Conservation (phyloP, 2,113 vertebrate species). For the Callocephalon fimbriatum region DNA sequence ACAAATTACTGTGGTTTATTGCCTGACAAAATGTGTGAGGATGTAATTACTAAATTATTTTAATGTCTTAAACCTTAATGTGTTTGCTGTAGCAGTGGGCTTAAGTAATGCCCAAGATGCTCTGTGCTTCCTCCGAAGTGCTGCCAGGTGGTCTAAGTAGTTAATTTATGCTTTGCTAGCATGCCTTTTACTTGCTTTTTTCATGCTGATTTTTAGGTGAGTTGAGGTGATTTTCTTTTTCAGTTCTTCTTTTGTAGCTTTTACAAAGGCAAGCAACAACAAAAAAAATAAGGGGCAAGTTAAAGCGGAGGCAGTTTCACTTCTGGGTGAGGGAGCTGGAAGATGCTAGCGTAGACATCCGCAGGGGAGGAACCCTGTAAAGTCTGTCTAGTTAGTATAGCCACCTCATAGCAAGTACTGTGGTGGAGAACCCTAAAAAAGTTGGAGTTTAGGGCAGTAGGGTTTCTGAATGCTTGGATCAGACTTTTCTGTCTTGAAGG, state of each 20-base stretch:
- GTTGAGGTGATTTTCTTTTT: not conserved
- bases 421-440: not conserved
- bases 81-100: not conserved
- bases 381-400: not conserved
- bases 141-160: not conserved
- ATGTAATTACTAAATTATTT: not conserved
- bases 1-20: not conserved
- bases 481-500: not conserved
- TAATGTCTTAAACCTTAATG: not conserved
- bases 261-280: not conserved
- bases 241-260: not conserved
- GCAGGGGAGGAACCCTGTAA: not conserved
- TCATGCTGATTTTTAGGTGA: not conserved
- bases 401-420: not conserved
- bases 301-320: not conserved
- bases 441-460: not conserved
- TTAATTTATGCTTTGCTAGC: not conserved
- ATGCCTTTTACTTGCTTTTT: not conserved
- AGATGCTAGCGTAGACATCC: not conserved
- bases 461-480: not conserved
- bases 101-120: not conserved
- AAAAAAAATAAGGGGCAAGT: not conserved
- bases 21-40: not conserved
- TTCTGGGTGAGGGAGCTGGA: not conserved
- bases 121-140: not conserved